Percentiles rank a stretch among this genome's conserved stretches.
Evolutionary conservation across 2,797 vertebrate species (phyloP).

Genomic region (Galago senegalensis): DNA sequence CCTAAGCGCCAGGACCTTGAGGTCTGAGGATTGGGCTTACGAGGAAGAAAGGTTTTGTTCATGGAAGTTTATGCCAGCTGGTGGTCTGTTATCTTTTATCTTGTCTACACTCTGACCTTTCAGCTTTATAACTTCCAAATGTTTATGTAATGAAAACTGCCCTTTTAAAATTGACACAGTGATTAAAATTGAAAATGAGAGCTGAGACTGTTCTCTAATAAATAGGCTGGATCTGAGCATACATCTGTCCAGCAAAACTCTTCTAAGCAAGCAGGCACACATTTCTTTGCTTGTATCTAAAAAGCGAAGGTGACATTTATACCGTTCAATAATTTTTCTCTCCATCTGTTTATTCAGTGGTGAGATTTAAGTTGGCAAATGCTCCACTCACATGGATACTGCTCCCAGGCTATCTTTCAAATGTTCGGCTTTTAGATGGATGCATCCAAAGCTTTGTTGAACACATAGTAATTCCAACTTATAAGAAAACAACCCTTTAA

Average conservation of each 20-base stretch:
- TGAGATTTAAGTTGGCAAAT: conserved; percentile 80
- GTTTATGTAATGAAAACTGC: conserved; percentile 79
- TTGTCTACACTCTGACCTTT: conserved; percentile 73
- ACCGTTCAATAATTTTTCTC: conserved; percentile 74
- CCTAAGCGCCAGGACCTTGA: not conserved
- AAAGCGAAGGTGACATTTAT: conserved; percentile 84
- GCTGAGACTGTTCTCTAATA: conserved; percentile 72
- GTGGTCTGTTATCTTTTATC: conserved; percentile 70
- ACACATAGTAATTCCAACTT: conserved; percentile 48
- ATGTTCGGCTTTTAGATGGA: conserved; percentile 48
- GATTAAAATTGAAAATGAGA: conserved; percentile 73
- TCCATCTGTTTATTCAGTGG: conserved; percentile 79
- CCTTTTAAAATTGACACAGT: conserved; percentile 76
- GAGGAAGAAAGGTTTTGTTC: conserved; percentile 40
- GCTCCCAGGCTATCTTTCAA: conserved; percentile 62
- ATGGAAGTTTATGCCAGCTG: conserved; percentile 74
- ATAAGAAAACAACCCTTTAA: conserved; percentile 22
- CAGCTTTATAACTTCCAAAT: conserved; percentile 83
- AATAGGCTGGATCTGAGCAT: conserved; percentile 82
- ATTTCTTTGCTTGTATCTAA: conserved; percentile 62
- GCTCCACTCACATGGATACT: conserved; percentile 37
- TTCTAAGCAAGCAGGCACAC: conserved; percentile 67
- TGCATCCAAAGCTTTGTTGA: conserved; percentile 34
- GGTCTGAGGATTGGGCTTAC: not conserved
- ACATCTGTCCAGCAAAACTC: conserved; percentile 74